Evolutionary conservation across 2,113 vertebrate species (phyloP).

Genomic region (Nansenia antarctica): DNA sequence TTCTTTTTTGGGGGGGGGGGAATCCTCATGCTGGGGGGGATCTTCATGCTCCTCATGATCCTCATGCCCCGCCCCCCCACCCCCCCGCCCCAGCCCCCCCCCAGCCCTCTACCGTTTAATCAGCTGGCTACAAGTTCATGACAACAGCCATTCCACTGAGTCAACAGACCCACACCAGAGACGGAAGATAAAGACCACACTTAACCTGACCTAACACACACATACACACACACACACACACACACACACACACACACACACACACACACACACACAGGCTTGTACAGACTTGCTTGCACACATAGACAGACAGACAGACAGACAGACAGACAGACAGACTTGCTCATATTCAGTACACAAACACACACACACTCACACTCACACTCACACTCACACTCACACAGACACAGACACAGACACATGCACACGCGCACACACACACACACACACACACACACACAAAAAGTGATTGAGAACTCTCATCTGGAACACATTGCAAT

Average conservation of each 20-base stretch:
- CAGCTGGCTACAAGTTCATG: slow-evolving; percentile 11
- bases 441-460: background rate
- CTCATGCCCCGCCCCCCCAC: background rate
- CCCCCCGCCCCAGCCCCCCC: background rate
- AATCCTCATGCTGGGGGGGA: background rate
- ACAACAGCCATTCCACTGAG: slow-evolving; percentile 33
- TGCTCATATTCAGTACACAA: too few relatives aligned
- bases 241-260: background rate
- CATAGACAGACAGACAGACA: slow-evolving; percentile 15
- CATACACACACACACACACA: background rate
- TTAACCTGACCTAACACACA: background rate
- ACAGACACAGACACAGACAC: background rate
- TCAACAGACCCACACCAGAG: slow-evolving; percentile 21
- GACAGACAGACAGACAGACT: too few relatives aligned
- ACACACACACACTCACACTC: slow-evolving; percentile 1
- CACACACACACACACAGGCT: background rate
- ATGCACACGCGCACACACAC: background rate
- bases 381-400: background rate
- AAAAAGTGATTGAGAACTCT: slow-evolving; percentile 6
- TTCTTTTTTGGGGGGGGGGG: too few relatives aligned
- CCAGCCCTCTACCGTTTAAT: slow-evolving; percentile 10
- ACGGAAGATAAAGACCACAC: slow-evolving; percentile 16
- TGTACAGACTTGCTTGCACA: background rate
- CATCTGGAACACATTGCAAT: slow-evolving; percentile 41
- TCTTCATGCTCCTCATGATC: background rate